Evolutionary conservation across 2,888 invertebrate species (phyloP).

Genomic region (Drosophila phalerata): DNA sequence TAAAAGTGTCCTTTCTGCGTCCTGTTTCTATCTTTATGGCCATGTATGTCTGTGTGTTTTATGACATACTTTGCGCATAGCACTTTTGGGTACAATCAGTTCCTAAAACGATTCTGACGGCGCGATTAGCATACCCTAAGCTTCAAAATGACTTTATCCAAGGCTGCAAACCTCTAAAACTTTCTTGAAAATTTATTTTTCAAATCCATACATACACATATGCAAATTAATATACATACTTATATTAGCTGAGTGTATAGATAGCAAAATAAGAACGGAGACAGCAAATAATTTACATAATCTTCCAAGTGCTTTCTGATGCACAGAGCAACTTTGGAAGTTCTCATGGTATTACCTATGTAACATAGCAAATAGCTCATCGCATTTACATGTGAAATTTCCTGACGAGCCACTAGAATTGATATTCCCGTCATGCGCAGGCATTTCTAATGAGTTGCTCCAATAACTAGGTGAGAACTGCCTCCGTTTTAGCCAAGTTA

Average conservation of each 20-base stretch:
- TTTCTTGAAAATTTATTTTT: no score
- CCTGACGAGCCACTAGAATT: conserved; percentile 1
- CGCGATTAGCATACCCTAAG: conserved; percentile 45
- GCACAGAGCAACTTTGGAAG: conserved; percentile 8
- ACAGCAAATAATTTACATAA: conserved; percentile 45
- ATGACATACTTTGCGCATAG: conserved; percentile 49
- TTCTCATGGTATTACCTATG: neutral
- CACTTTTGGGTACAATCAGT: conserved; percentile 46
- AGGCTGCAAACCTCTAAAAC: neutral
- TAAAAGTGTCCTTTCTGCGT: conserved; percentile 46
- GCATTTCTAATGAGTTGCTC: conserved; percentile 28
- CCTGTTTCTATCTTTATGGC: conserved; percentile 55
- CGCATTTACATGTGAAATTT: conserved; percentile 18
- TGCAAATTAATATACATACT: neutral
- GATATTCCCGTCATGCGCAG: conserved; percentile 7
- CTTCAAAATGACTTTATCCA: neutral
- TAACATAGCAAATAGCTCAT: conserved; percentile 1
- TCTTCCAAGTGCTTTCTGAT: conserved; percentile 16
- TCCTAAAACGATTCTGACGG: conserved; percentile 26
- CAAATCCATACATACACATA: conserved; percentile 1
- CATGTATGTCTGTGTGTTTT: conserved; percentile 22
- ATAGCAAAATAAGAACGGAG: conserved; percentile 14
- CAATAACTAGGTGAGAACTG: conserved; percentile 19
- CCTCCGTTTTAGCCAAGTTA: conserved; percentile 12
- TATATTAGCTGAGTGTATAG: conserved; percentile 7